Evolutionary conservation across 2,113 vertebrate genomes (phyloP).

Genomic region (chimpanzee (Pan troglodytes)): DNA sequence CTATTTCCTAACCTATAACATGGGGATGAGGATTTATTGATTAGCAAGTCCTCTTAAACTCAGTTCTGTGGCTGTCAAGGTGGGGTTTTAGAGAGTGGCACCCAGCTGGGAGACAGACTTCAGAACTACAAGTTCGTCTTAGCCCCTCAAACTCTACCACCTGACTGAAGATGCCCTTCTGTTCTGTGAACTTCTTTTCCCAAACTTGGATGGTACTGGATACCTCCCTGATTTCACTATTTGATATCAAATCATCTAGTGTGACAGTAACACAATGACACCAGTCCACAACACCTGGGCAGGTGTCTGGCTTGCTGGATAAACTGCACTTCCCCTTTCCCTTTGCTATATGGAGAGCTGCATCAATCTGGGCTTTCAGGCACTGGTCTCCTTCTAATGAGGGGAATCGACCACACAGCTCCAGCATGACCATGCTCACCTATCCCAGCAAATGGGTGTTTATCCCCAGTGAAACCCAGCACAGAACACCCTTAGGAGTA

Average conservation of each 20-base stretch:
- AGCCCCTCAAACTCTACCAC: background rate
- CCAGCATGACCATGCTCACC: background rate
- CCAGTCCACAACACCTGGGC: accelerated
- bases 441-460: background rate
- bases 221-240: background rate
- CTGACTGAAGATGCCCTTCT: background rate
- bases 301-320: background rate
- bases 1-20: background rate
- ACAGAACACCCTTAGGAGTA: background rate
- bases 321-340: background rate
- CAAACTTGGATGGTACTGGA: background rate
- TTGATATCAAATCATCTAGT: background rate
- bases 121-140: background rate
- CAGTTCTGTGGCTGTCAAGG: background rate
- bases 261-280: background rate
- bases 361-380: background rate
- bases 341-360: background rate
- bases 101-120: background rate
- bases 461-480: background rate
- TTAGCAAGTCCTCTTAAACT: background rate
- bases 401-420: background rate
- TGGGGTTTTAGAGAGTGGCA: background rate
- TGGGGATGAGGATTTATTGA: background rate
- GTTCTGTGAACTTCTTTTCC: background rate
- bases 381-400: background rate